phyloP scores from a whole-genome alignment of 2,888 invertebrate genomes.

The Abrostola tripartita region DNA sequence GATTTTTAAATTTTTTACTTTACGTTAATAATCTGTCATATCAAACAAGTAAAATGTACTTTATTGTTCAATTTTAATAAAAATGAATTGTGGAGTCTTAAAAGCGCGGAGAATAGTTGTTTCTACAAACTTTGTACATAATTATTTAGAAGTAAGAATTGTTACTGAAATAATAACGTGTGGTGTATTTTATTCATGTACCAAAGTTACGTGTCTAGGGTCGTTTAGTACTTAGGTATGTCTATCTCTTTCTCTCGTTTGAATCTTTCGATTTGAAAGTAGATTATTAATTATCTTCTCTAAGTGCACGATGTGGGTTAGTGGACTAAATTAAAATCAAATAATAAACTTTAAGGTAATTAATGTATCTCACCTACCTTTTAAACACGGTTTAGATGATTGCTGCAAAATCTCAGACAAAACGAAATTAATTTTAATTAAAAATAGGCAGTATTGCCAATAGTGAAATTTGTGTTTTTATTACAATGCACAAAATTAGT shows the following conservation, averaged over 20 bases:
- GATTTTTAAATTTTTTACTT: slow-evolving; percentile 14
- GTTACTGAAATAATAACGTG: slow-evolving; percentile 72
- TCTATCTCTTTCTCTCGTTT: slow-evolving; percentile 73
- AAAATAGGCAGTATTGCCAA: not conserved
- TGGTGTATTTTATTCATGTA: slow-evolving; percentile 73
- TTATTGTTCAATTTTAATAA: not conserved
- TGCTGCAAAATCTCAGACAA: not conserved
- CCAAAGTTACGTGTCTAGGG: slow-evolving; percentile 64
- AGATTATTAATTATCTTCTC: slow-evolving; percentile 54
- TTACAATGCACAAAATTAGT: slow-evolving; percentile 27
- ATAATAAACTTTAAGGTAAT: not conserved
- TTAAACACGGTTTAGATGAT: not conserved
- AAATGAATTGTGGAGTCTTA: slow-evolving; percentile 41
- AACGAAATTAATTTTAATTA: not conserved
- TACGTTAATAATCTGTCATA: not conserved
- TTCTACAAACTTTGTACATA: slow-evolving; percentile 69
- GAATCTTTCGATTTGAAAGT: slow-evolving; percentile 70
- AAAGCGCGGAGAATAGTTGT: slow-evolving; percentile 60
- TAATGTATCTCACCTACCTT: no score
- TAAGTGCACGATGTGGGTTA: slow-evolving; percentile 47
- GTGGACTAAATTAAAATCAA: slow-evolving; percentile 45
- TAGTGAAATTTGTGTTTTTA: not conserved
- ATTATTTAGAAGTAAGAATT: slow-evolving; percentile 68
- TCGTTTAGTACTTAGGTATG: slow-evolving; percentile 62
- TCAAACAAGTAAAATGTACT: slow-evolving; percentile 5